phyloP scores from a whole-genome alignment of 2,797 vertebrate genomes.

The Crax fasciolata region DNA sequence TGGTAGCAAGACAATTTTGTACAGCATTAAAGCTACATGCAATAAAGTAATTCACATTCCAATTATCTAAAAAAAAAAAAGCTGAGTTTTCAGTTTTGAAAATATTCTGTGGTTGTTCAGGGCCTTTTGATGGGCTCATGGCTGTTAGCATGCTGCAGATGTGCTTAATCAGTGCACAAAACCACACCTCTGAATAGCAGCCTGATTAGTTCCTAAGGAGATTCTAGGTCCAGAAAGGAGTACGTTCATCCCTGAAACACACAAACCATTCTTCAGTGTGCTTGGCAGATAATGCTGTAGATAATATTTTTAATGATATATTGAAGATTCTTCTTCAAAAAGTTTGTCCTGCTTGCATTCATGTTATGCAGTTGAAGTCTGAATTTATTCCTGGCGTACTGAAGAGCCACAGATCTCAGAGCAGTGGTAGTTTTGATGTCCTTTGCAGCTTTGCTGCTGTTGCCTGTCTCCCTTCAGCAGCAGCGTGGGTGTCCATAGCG shows the following conservation, averaged over 20 bases:
- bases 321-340: neutral
- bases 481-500: neutral
- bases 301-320: neutral
- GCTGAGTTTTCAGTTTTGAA: conserved; percentile 27
- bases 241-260: neutral
- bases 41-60: neutral
- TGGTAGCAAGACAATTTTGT: neutral
- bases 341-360: neutral
- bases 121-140: neutral
- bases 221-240: neutral
- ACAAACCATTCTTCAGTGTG: neutral
- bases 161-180: neutral
- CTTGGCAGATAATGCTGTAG: neutral
- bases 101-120: neutral
- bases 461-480: neutral
- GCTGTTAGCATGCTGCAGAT: rapidly evolving
- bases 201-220: neutral
- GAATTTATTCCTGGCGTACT: neutral
- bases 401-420: neutral
- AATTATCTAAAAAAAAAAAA: neutral
- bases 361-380: rapidly evolving
- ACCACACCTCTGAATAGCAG: rapidly evolving
- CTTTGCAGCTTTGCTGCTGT: neutral
- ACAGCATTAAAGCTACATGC: neutral
- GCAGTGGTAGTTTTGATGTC: neutral